Base-by-base conservation (phyloP, 2,888 invertebrate genomes). In the Germaria angustata region DNA sequence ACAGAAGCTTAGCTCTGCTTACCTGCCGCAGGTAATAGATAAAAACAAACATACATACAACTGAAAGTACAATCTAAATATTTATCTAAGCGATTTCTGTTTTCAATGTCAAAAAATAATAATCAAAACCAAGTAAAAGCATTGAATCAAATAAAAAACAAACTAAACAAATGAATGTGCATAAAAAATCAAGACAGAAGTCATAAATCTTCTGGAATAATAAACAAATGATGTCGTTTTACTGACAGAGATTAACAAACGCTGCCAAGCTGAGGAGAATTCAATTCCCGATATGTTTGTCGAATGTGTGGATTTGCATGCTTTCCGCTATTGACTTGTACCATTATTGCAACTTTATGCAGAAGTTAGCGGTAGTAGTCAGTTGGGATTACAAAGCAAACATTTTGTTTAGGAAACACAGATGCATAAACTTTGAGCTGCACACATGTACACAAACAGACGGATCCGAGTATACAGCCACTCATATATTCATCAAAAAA, bases 201-300 rank as follows among this genome's bases (percentile, higher is more conserved):
- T 59, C 65, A 75, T 82, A 82, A 82, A 82, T 75, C 69, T 75
- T 46, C n/a, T 65, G 22, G 51, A 72, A 66, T 66, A 80, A 80
- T 66, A 80, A 68, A 51, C 59, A 80, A 79, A 72, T 66, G 66
- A 72, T 72, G 79, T 36, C 57, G 15, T 44, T 79, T 39, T 39
- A 34, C 34, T n/a, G n/a, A 55, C 65, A 32, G 17, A 53, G 17
- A 53, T 46, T 44, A 68, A 55, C 20, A 53, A 77, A 17, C 53
- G 41, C 24, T 65, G 24, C n/a, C 17, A 44, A 6, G 13, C 44
- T 4, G 5, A 3, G 7, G 7, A 24, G 34, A 15, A 36, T 8
- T 22, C 55, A 65, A 39, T 46, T 44, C 41, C 24, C 46, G 77
- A 53, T 53, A 44, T 69, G 53, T 57, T 49, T 22, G 53, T 71